Conservation (phyloP, 2,888 invertebrate species). For the Drosophila prostipennis region DNA sequence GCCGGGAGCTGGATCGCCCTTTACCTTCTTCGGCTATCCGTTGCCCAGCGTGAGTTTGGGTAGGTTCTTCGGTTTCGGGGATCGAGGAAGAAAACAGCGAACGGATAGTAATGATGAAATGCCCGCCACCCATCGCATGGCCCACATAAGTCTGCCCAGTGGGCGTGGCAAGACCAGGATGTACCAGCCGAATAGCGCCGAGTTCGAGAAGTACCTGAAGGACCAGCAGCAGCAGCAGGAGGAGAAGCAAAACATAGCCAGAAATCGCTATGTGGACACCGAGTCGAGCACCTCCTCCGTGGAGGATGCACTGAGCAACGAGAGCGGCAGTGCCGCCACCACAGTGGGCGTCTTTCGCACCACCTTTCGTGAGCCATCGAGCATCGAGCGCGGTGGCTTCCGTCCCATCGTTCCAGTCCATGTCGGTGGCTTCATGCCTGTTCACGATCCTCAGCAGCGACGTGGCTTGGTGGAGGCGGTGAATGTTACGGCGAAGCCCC, state of each 20-base stretch:
- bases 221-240: conserved; percentile 73
- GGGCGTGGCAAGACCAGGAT: conserved; percentile 82
- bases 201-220: conserved; percentile 82
- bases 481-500: conserved; percentile 68
- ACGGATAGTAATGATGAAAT: conserved; percentile 66
- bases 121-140: conserved; percentile 81
- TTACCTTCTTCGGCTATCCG: conserved; percentile 94
- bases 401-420: conserved; percentile 90
- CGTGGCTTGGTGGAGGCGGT: conserved; percentile 74
- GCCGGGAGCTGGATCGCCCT: conserved; percentile 84
- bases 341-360: conserved; percentile 77
- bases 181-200: conserved; percentile 82
- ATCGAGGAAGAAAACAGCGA: conserved; percentile 81
- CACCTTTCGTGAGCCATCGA: conserved; percentile 82
- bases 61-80: conserved; percentile 86
- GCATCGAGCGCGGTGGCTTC: conserved; percentile 91
- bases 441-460: conserved; percentile 83
- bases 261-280: conserved; percentile 69
- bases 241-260: conserved; percentile 46
- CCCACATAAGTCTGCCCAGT: conserved; percentile 62
- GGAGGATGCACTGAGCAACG: conserved; percentile 78
- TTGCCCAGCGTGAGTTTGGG: conserved; percentile 90
- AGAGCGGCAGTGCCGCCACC: conserved; percentile 75
- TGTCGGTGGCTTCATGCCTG: conserved; percentile 90
- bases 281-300: conserved; percentile 66